A percentile compares a stretch with the other conserved stretches of the same genome.
These are phyloP conservation scores for Coryphaenoides rupestris DNA, from an alignment of 2,113 vertebrate genomes.

Conservation along the genomic window DNA sequence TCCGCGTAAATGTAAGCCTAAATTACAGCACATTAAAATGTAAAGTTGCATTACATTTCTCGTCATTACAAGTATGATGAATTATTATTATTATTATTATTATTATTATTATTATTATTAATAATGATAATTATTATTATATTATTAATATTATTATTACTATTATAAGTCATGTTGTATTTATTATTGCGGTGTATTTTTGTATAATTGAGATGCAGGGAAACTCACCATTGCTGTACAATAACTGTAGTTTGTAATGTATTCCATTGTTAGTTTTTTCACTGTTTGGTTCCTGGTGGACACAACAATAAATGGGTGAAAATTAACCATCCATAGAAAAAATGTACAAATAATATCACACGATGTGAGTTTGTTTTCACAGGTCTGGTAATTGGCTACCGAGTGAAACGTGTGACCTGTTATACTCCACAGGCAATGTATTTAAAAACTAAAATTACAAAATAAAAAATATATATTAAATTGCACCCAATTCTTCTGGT, in stretches of 20 bases:
- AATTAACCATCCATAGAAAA: slow-evolving; percentile 41
- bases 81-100: too few relatives aligned
- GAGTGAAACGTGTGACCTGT: slow-evolving; percentile 19
- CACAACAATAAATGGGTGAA: slow-evolving; percentile 54
- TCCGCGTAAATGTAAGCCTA: too few relatives aligned
- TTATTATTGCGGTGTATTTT: slow-evolving; percentile 25
- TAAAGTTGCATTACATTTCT: too few relatives aligned
- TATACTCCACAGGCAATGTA: slow-evolving; percentile 38
- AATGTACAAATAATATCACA: too few relatives aligned
- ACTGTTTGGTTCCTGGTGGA: slow-evolving; percentile 91
- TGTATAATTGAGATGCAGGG: too few relatives aligned
- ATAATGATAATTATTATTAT: too few relatives aligned
- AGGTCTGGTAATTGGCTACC: slow-evolving; percentile 11
- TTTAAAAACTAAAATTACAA: too few relatives aligned
- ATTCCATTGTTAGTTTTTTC: slow-evolving; percentile 99
- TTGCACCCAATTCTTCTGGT: too few relatives aligned
- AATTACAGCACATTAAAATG: too few relatives aligned
- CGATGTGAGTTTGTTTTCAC: slow-evolving; percentile 6
- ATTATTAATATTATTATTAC: not conserved
- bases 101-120: too few relatives aligned
- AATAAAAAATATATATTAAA: too few relatives aligned
- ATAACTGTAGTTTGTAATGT: slow-evolving; percentile 96
- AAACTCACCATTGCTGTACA: slow-evolving; percentile 96
- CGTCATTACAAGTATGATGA: too few relatives aligned
- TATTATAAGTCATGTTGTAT: slow-evolving; percentile 12